A percentile compares a stretch with the other conserved stretches of the same genome.
phyloP scores from a whole-genome alignment of 2,888 invertebrate species.

The Junonia oenone region DNA sequence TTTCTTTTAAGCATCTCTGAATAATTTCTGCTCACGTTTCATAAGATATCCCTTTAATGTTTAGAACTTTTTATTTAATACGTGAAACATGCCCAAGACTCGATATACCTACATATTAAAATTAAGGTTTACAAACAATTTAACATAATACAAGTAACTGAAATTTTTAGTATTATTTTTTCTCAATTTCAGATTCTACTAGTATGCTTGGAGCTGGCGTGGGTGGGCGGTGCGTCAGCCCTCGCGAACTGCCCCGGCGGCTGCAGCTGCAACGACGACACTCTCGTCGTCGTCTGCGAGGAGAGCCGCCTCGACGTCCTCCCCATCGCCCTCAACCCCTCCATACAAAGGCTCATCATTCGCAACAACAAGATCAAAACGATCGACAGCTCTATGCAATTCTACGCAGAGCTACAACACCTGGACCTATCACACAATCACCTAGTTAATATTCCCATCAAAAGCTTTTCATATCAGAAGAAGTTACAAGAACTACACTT shows the following conservation, averaged over 20 bases:
- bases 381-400: conserved; percentile 93
- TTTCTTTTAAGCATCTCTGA: background rate
- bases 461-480: conserved; percentile 88
- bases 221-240: conserved; percentile 72
- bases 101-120: background rate
- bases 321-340: conserved; percentile 94
- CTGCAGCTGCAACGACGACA: conserved; percentile 94
- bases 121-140: background rate
- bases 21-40: background rate
- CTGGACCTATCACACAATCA: conserved; percentile 92
- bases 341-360: conserved; percentile 90
- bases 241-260: conserved; percentile 91
- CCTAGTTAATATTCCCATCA: conserved; percentile 88
- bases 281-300: conserved; percentile 90
- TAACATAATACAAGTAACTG: background rate
- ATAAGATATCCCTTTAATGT: background rate
- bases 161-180: conserved; percentile 14
- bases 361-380: conserved; percentile 92
- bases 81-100: no score
- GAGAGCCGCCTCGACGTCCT: conserved; percentile 92
- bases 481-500: conserved; percentile 90
- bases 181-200: conserved; percentile 62
- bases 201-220: conserved; percentile 56
- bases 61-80: background rate
- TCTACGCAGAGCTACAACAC: conserved; percentile 91